These are phyloP conservation scores for Sycophaga agraensis DNA, from an alignment of 1,140 invertebrate species.

Conservation along the genomic window DNA sequence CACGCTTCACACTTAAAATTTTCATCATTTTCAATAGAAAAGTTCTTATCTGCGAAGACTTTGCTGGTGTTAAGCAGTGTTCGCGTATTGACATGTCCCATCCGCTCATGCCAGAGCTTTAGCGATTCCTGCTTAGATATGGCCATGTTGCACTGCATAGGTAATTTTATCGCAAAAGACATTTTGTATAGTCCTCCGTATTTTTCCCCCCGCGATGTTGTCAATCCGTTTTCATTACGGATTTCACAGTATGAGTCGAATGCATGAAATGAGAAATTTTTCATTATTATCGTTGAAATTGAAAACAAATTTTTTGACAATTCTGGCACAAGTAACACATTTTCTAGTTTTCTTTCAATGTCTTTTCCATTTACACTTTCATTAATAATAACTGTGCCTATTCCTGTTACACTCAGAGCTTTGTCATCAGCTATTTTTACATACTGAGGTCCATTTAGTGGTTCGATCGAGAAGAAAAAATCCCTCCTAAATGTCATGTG, in stretches of 20 bases:
- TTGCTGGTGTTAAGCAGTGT: neutral
- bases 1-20: neutral
- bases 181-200: slow-evolving; percentile 13
- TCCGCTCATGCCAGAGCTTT: slow-evolving; percentile 20
- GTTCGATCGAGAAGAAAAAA: no score
- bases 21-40: neutral
- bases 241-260: neutral
- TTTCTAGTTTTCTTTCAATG: slow-evolving; percentile 6
- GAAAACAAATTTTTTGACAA: slow-evolving; percentile 25
- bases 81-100: neutral
- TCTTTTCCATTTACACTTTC: slow-evolving; percentile 4
- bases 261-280: neutral
- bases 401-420: neutral
- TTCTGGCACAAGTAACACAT: slow-evolving; percentile 19
- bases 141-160: slow-evolving; percentile 2
- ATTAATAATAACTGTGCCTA: slow-evolving; percentile 10
- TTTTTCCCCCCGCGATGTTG: neutral
- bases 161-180: slow-evolving; percentile 4
- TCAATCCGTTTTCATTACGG: neutral
- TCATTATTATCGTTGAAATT: slow-evolving; percentile 2
- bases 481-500: no score
- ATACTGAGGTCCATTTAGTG: no score
- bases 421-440: neutral
- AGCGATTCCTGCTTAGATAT: neutral
- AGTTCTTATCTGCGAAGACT: neutral